Evolutionary conservation across 2,888 invertebrate species (phyloP).

Genomic region (Ormyrus rosae): DNA sequence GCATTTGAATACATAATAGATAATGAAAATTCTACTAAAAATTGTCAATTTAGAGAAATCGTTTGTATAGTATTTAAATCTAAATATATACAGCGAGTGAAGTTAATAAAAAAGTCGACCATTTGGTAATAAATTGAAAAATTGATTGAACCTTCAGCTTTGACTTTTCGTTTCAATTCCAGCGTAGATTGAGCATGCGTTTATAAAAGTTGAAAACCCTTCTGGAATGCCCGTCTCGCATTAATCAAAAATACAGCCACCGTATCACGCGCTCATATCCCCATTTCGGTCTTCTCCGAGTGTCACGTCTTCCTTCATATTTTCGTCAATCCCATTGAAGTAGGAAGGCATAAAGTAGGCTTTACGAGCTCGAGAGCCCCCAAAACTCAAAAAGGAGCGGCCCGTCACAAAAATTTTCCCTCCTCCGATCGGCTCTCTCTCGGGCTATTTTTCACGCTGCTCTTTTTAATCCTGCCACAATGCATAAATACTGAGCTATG

Average conservation of each 20-base stretch:
- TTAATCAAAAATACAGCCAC: slow-evolving; percentile 32
- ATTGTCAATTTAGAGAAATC: too few species aligned
- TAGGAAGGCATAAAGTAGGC: slow-evolving; percentile 56
- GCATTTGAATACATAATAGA: too few species aligned
- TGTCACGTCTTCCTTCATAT: slow-evolving; percentile 47
- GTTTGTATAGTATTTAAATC: too few species aligned
- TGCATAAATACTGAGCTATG: neutral
- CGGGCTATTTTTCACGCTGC: neutral
- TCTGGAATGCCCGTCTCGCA: slow-evolving; percentile 6
- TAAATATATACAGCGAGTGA: too few species aligned
- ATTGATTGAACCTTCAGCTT: neutral
- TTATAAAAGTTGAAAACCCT: neutral
- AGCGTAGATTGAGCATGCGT: neutral
- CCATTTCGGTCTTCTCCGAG: neutral
- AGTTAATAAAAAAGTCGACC: too few species aligned
- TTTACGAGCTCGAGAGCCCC: slow-evolving; percentile 29
- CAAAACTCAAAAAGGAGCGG: slow-evolving; percentile 10
- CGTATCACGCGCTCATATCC: slow-evolving; percentile 3
- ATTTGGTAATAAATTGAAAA: too few species aligned
- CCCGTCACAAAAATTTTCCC: neutral
- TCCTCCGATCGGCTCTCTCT: neutral
- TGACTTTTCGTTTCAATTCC: neutral
- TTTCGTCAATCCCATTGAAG: slow-evolving; percentile 50
- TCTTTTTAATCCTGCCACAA: slow-evolving; percentile 13
- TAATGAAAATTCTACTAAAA: too few species aligned